Conservation (phyloP, 1,140 invertebrate species). For the Panulirus ornatus region DNA sequence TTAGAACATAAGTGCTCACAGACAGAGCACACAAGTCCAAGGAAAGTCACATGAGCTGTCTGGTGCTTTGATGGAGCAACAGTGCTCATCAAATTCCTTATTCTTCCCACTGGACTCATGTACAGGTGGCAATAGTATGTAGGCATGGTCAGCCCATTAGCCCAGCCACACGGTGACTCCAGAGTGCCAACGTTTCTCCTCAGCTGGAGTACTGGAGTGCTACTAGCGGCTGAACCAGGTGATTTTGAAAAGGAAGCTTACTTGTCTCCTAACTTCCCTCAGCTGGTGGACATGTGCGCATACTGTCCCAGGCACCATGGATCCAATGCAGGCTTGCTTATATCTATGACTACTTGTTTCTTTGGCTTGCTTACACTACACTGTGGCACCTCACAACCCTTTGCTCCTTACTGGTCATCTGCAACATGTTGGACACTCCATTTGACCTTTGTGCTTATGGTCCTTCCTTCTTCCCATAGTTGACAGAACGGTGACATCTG, state of each 20-base stretch:
- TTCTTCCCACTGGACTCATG: constrained; percentile 2
- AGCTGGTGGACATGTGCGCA: neutral
- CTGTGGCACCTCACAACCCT: constrained; percentile 69
- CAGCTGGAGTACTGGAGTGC: neutral
- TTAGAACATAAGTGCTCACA: constrained; percentile 36
- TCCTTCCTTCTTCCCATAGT: neutral
- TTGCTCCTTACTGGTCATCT: constrained; percentile 41
- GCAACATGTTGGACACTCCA: neutral
- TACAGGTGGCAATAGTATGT: neutral
- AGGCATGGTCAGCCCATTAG: neutral
- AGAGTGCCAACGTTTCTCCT: neutral
- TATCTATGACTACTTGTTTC: constrained; percentile 72
- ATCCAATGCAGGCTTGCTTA: constrained; percentile 68
- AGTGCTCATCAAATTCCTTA: constrained; percentile 19
- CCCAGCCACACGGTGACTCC: neutral
- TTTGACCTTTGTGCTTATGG: constrained; percentile 3
- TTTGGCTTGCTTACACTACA: constrained; percentile 73
- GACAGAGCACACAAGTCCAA: constrained; percentile 21
- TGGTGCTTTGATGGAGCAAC: constrained; percentile 1
- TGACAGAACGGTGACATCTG: neutral
- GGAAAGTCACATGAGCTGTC: neutral
- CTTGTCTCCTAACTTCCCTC: constrained; percentile 25
- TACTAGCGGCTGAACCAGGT: constrained; percentile 1
- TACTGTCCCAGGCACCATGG: constrained; percentile 59
- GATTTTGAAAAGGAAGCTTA: constrained; percentile 23